A percentile compares a stretch with the other conserved stretches of the same genome.
Evolutionary conservation across 2,888 invertebrate genomes (phyloP).

Genomic region (Luperina nickerlii): DNA sequence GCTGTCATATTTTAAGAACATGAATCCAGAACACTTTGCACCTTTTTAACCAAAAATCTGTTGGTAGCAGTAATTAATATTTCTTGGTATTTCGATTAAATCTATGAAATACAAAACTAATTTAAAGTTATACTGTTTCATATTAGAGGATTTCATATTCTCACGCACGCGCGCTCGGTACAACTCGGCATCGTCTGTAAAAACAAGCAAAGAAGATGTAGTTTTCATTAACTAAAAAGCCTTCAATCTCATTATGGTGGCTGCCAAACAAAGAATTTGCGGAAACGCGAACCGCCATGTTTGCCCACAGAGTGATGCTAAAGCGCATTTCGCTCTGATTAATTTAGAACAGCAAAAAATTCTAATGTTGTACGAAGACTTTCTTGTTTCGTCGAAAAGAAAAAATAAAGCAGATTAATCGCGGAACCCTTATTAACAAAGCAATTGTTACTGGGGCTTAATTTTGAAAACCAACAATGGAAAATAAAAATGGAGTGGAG

Average conservation of each 20-base stretch:
- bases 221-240: constrained; percentile 64
- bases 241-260: constrained; percentile 64
- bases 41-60: constrained; percentile 4
- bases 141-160: constrained; percentile 7
- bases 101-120: background rate
- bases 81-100: background rate
- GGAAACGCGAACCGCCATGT: constrained; percentile 48
- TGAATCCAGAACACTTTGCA: constrained; percentile 14
- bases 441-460: constrained; percentile 87
- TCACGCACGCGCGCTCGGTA: constrained; percentile 17
- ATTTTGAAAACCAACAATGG: constrained; percentile 89
- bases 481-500: constrained; percentile 87
- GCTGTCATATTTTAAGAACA: constrained; percentile 19
- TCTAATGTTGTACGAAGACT: constrained; percentile 72
- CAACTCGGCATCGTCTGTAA: constrained; percentile 30
- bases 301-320: constrained; percentile 46
- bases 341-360: constrained; percentile 70
- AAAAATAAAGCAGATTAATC: constrained; percentile 83
- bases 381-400: constrained; percentile 75
- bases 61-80: constrained; percentile 30
- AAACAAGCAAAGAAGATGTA: constrained; percentile 46
- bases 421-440: constrained; percentile 86
- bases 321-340: constrained; percentile 69
- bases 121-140: background rate
- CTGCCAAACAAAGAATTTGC: constrained; percentile 62